Conservation (phyloP, 2,113 vertebrate genomes). For the Daboia siamensis region DNA sequence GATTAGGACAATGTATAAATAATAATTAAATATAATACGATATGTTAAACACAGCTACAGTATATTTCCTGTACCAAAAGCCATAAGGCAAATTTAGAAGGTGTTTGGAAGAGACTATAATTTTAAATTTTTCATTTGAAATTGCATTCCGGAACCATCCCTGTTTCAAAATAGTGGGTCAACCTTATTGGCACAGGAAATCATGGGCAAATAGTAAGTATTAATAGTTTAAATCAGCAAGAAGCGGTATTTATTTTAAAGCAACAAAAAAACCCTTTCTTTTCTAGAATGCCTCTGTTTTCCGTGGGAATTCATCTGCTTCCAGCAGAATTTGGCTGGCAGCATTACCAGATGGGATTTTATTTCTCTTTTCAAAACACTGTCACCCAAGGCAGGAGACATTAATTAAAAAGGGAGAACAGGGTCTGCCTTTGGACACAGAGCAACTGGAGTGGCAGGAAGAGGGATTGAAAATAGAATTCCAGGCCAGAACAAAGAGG, state of each 20-base stretch:
- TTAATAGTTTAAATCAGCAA: not conserved
- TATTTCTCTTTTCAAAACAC: not conserved
- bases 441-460: not conserved
- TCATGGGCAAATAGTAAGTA: not conserved
- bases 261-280: not conserved
- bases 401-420: not conserved
- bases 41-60: not conserved
- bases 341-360: not conserved
- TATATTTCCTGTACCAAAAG: not conserved
- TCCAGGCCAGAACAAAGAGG: not conserved
- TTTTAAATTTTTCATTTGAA: not conserved
- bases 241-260: not conserved
- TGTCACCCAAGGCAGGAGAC: not conserved
- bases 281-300: not conserved
- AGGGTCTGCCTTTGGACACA: not conserved
- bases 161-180: not conserved
- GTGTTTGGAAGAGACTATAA: not conserved
- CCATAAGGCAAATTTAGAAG: not conserved
- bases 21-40: not conserved
- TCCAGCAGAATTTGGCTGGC: not conserved
- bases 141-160: not conserved
- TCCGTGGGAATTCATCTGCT: not conserved
- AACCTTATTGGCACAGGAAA: not conserved
- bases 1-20: not conserved
- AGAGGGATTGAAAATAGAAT: not conserved